Percentiles rank a stretch among this genome's conserved stretches.
phyloP scores from a whole-genome alignment of 2,113 vertebrate species.

The Ranitomeya imitator region DNA sequence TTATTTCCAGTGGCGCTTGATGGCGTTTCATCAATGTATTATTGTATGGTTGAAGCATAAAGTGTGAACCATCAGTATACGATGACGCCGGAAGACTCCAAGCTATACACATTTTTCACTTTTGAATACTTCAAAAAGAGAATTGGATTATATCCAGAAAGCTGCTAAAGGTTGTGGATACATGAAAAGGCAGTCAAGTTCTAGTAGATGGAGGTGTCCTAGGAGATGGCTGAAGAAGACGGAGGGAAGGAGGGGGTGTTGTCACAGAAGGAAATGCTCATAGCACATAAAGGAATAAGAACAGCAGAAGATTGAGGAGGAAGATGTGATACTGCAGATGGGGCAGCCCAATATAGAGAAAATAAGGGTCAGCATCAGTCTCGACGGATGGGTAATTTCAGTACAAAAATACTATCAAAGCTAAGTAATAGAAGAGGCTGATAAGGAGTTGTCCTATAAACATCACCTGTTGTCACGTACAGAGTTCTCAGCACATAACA shows the following conservation, averaged over 20 bases:
- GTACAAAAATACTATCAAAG: too few species aligned
- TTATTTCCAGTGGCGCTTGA: neutral
- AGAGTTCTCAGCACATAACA: too few species aligned
- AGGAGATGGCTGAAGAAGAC: neutral
- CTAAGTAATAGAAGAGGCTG: too few species aligned
- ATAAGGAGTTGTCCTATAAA: too few species aligned
- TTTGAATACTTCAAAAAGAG: neutral
- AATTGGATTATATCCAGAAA: neutral
- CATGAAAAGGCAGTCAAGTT: neutral
- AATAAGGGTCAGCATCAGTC: too few species aligned
- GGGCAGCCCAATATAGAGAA: too few species aligned
- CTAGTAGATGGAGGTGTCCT: neutral
- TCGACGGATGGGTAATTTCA: too few species aligned
- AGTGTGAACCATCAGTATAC: too few species aligned
- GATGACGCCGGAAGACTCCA: too few species aligned
- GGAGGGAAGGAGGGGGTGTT: neutral
- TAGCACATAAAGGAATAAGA: neutral
- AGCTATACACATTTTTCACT: too few species aligned
- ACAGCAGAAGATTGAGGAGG: neutral
- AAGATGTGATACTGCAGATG: too few species aligned
- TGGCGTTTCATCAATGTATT: neutral
- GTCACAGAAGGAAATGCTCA: neutral
- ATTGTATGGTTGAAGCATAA: neutral
- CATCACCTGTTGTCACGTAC: too few species aligned
- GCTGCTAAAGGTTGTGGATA: neutral